phyloP scores from a whole-genome alignment of 2,888 invertebrate genomes.

The Zygothrica quintamaculata region DNA sequence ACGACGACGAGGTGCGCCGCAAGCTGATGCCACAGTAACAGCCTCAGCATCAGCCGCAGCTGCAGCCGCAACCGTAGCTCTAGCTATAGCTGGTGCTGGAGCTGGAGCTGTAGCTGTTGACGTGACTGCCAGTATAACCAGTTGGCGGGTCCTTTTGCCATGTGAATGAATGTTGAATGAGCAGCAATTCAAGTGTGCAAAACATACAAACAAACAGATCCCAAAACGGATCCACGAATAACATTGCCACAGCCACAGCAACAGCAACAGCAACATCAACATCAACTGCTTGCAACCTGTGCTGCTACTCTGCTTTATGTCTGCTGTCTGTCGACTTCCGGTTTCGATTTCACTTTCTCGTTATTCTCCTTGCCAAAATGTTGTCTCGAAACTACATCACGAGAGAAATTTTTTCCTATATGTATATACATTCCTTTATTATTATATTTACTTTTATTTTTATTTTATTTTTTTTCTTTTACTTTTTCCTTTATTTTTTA shows the following conservation, averaged over 20 bases:
- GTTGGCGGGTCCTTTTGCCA: constrained; percentile 48
- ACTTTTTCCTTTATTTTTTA: not conserved
- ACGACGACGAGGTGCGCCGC: constrained; percentile 18
- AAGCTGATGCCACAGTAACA: constrained; percentile 1
- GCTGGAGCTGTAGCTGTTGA: constrained; percentile 13
- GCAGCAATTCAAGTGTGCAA: constrained; percentile 74
- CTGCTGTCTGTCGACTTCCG: constrained; percentile 53
- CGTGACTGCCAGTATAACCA: constrained; percentile 2
- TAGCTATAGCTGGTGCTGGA: constrained; percentile 14
- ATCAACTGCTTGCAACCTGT: constrained; percentile 45
- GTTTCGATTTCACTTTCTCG: constrained; percentile 67
- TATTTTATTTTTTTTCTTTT: not conserved
- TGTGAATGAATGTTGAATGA: constrained; percentile 76
- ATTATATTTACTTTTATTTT: constrained; percentile 13
- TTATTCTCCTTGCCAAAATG: constrained; percentile 33
- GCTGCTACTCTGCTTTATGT: constrained; percentile 13
- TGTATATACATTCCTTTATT: constrained; percentile 10
- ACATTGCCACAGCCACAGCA: no score
- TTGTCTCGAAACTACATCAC: constrained; percentile 27
- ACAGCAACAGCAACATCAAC: no score
- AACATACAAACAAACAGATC: constrained; percentile 56
- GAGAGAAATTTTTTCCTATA: not conserved
- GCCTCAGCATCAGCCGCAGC: constrained; percentile 8
- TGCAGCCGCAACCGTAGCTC: constrained; percentile 24
- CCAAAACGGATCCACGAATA: constrained; percentile 11